Conservation (phyloP, 53 echinoderm and acorn worm genomes). For the Paracentrotus lividus region DNA sequence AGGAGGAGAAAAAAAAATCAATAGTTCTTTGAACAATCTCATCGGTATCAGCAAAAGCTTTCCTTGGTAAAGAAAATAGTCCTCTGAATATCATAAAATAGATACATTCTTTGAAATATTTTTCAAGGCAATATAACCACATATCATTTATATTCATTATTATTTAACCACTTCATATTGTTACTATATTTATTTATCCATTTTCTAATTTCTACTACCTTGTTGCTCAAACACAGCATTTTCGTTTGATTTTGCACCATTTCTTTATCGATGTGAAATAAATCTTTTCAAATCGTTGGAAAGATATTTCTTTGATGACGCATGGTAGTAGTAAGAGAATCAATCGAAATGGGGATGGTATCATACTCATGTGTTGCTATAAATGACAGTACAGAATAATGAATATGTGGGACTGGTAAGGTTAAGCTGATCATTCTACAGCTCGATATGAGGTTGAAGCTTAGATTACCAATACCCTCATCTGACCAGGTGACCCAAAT, state of each 20-base stretch:
- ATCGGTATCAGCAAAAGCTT: background rate
- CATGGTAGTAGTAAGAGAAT: background rate
- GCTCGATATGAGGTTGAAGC: constrained; percentile 50
- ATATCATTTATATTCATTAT: too few relatives aligned
- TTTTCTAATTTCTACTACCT: too few relatives aligned
- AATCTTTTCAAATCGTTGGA: background rate
- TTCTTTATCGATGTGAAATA: background rate
- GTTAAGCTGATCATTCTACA: constrained; percentile 37
- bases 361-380: background rate
- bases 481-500: constrained; percentile 53
- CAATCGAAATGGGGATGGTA: background rate
- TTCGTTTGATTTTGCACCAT: background rate
- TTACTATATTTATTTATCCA: too few relatives aligned
- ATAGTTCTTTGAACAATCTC: background rate
- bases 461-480: constrained; percentile 56
- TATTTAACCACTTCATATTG: too few relatives aligned
- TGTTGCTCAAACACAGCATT: background rate
- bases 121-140: too few relatives aligned
- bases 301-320: background rate
- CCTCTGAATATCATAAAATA: too few relatives aligned
- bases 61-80: background rate
- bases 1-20: constrained; percentile 2
- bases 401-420: background rate
- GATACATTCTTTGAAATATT: too few relatives aligned
- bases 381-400: constrained; percentile 19